Conservation (phyloP, 2,113 vertebrate species). For the Melanostigma gelatinosum region DNA sequence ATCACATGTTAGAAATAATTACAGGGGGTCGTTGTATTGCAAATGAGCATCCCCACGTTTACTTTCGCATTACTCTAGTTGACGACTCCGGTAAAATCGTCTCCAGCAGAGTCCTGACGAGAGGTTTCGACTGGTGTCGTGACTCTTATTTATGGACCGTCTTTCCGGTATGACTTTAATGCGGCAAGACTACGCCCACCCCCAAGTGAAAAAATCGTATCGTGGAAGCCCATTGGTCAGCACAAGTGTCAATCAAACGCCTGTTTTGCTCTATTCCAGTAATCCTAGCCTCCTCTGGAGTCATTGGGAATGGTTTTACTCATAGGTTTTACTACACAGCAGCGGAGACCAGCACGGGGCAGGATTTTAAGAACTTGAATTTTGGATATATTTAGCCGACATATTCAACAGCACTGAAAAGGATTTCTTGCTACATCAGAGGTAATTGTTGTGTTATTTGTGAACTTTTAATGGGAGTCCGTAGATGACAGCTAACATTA, state of each 20-base stretch:
- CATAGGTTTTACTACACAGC: neutral
- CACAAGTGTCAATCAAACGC: slow-evolving; percentile 41
- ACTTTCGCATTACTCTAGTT: neutral
- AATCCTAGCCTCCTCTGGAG: slow-evolving; percentile 53
- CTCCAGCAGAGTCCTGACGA: no score
- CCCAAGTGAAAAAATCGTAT: no score
- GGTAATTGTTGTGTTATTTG: slow-evolving; percentile 44
- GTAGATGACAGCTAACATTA: neutral
- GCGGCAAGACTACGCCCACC: slow-evolving; percentile 43
- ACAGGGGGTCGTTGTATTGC: neutral
- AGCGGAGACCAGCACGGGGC: neutral
- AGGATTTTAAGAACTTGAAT: neutral
- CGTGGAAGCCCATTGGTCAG: slow-evolving; percentile 57
- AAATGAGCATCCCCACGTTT: neutral
- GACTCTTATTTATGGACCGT: neutral
- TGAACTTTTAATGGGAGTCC: neutral
- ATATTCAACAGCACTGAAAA: neutral
- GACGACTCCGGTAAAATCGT: no score
- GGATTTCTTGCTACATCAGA: slow-evolving; percentile 1
- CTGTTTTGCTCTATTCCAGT: slow-evolving; percentile 54
- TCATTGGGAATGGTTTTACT: slow-evolving; percentile 34
- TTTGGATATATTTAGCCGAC: neutral
- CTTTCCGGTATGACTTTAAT: neutral
- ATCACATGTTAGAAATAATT: neutral
- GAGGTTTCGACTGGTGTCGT: neutral